Base-by-base conservation (phyloP, 2,888 invertebrate species). In the Stictocephala bisonia region DNA sequence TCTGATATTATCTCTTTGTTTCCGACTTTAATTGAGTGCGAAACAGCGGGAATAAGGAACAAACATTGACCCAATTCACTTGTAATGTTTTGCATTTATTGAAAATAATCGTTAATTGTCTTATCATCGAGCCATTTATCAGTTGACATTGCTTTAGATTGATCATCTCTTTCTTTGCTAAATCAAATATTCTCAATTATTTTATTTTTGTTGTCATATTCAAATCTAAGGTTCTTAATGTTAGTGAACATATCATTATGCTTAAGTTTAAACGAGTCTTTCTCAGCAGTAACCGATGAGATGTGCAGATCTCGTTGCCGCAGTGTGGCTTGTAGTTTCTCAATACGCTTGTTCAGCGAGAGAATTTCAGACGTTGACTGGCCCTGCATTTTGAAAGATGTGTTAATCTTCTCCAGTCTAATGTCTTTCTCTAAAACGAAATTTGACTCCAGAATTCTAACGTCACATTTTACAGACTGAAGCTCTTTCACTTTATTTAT, bases 301-400 rank as follows among this genome's bases (percentile, higher is more conserved):
- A 51, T 51, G 24, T 51, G 11, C 51, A 24, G 26, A 27, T 51
- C 51, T 11, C 51, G 51, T 26, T 51, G 51, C 4, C 51, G 51
- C 24, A 51, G 24, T 9, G 51, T 6, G 4, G 51, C 51, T n/a
- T 24, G 51, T 20, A 24, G 51, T 1, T 9, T 24, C 51, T 24
- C 51, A 27, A 51, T 51, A 27, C 51, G 26, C 1, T 51, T 27
- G 24, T 51, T 51, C 11, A 51, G 51, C 1, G 26, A 24, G 6
- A 24, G 24, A 13, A 51, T 51, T 3, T 51, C 24, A 3, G 9
- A 9, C n/a, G 2, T 15, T 2, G 51, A 24, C 13, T 51, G 24
- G 27, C 27, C 51, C 27, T 51, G 22, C 1, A 51, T 51, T 48
- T 48, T 11, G 11, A n/a, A n/a, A n/a, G n/a, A n/a, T n/a, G n/a